Percentiles rank a stretch among this genome's conserved stretches.
Evolutionary conservation across 2,888 invertebrate species (phyloP).

Genomic region (Dioctria rufipes): DNA sequence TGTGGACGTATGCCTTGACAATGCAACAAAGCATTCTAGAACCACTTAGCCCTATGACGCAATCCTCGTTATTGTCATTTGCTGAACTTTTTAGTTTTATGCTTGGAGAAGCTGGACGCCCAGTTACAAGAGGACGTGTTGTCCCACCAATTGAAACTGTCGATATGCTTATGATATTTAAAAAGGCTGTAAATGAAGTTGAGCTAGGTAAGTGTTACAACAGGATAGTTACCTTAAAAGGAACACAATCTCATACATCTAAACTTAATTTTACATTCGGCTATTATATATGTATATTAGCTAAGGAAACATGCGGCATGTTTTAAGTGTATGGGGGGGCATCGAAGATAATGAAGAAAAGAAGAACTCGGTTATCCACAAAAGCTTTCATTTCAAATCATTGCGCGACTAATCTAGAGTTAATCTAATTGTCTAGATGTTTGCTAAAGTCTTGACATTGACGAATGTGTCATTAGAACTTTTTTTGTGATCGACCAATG

Average conservation of each 20-base stretch:
- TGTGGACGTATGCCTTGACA: slow-evolving; percentile 97
- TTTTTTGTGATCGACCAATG: too few species aligned
- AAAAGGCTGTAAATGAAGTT: slow-evolving; percentile 85
- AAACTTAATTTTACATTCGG: neutral
- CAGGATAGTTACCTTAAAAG: neutral
- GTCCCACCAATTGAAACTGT: slow-evolving; percentile 86
- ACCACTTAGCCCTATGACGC: slow-evolving; percentile 94
- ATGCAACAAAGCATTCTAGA: slow-evolving; percentile 96
- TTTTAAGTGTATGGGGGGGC: too few species aligned
- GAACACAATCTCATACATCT: neutral
- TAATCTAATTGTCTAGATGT: too few species aligned
- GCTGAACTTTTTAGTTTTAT: slow-evolving; percentile 96
- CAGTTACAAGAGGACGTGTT: slow-evolving; percentile 78
- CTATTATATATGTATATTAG: too few species aligned
- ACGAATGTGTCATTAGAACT: too few species aligned
- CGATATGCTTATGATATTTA: slow-evolving; percentile 87
- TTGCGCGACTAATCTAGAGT: too few species aligned
- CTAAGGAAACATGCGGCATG: too few species aligned
- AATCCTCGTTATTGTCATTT: slow-evolving; percentile 93
- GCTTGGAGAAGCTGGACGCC: slow-evolving; percentile 88
- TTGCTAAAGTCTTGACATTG: too few species aligned
- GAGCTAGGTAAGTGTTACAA: slow-evolving; percentile 70
- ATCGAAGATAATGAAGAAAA: too few species aligned
- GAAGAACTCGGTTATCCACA: too few species aligned
- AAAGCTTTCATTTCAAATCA: too few species aligned